Evolutionary conservation across 1,140 invertebrate genomes (phyloP), one percentile per base, ranked within the genome.

Genomic region (Cotesia vestalis): DNA sequence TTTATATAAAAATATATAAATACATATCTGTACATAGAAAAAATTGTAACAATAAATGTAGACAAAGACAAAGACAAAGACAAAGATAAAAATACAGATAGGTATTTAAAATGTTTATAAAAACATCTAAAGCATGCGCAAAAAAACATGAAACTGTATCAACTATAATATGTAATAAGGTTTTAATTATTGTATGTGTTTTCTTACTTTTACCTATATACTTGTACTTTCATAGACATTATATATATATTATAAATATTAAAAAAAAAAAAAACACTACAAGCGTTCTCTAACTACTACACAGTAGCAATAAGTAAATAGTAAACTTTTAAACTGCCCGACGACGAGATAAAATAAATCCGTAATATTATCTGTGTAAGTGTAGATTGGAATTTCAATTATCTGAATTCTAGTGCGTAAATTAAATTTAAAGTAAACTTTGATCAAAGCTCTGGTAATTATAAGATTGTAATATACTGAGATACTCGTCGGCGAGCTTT

Each of bases 301-400:
- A 46, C 40, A 46, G 6, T 46, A 46, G 40, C 40, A 46, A 46
- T 27, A 27, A 27, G 27, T 27, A 20, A 14, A 66, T 17, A 67
- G 40, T 67, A 67, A 67, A 67, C 66, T 67, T 67, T 67, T n/a
- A 51, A 67, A 67, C 17, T 6, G 52, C 66, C 34, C 51, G 62
- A 51, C 38, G 51, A 67, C 66, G 66, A 67, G 66, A 55, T 67
- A 17, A 12, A 46, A 9, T 46, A 9, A 46, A 27, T 27, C 27
- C 27, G 27, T 27, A 27, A 27, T 27, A 27, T 27, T 46, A 6
- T 46, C 5, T 9, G 40, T 46, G 40, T 46, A 46, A 8, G 52
- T 27, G 35, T 38, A 52, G 51, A 67, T 67, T 67, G 51, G 46
- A 67, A 55, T 67, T 55, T 53, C 51, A 67, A 67, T 67, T 55